Conservation (phyloP, 2,797 vertebrate species). For the Triplophysa yarkandensis region DNA sequence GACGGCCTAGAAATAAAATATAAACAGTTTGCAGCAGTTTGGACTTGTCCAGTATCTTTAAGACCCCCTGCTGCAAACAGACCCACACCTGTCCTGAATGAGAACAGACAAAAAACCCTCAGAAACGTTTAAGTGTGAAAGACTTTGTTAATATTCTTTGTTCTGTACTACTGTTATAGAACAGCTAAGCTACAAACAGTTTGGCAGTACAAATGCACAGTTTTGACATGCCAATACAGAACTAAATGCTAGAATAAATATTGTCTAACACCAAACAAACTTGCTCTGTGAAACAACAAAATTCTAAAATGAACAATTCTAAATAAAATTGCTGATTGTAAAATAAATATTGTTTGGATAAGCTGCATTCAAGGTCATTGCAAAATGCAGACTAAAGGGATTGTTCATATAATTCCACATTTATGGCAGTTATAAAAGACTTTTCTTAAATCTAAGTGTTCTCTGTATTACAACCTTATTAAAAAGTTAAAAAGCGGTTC, state of each 20-base stretch:
- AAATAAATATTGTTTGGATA: too few relatives aligned
- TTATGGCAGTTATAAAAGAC: too few relatives aligned
- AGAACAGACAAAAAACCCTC: background rate
- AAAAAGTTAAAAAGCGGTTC: too few relatives aligned
- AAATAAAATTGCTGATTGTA: background rate
- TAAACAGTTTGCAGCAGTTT: constrained; percentile 63
- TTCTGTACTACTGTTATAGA: background rate
- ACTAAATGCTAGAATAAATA: background rate
- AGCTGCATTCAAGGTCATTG: background rate
- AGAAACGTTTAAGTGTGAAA: background rate
- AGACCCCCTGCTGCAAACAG: constrained; percentile 35
- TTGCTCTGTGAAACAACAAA: background rate
- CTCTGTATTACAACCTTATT: too few relatives aligned
- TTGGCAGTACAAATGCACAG: background rate
- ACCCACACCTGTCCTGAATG: background rate
- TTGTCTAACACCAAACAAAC: background rate
- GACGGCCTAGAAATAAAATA: constrained; percentile 75
- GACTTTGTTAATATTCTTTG: background rate
- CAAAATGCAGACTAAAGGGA: background rate
- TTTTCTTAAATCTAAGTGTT: too few relatives aligned
- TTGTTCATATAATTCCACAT: too few relatives aligned
- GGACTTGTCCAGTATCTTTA: constrained; percentile 35
- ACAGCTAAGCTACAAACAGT: background rate
- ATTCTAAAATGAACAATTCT: background rate
- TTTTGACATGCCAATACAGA: constrained; percentile 5